Conservation (phyloP, 2,888 invertebrate species). For the Agrypnus murinus region DNA sequence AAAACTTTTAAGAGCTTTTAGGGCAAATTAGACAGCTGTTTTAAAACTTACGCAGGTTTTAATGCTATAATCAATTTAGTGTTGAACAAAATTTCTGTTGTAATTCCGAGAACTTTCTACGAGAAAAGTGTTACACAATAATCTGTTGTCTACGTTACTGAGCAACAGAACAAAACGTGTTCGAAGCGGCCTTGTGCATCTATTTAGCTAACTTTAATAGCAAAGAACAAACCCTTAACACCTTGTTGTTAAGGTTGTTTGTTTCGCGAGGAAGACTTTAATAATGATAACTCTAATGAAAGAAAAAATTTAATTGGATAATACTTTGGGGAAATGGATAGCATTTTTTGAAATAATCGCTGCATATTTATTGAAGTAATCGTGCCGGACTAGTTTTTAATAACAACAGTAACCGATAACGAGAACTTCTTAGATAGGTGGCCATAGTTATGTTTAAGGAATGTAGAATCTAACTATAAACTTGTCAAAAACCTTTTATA, state of each 20-base stretch:
- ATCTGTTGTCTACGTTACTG: conserved; percentile 32
- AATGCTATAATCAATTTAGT: conserved; percentile 42
- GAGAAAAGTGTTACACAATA: conserved; percentile 29
- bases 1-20: conserved; percentile 45
- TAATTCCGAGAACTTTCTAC: conserved; percentile 30
- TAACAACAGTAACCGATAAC: too few species aligned
- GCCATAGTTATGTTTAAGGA: too few species aligned
- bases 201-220: conserved; percentile 16
- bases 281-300: too few species aligned
- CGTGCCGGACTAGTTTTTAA: too few species aligned
- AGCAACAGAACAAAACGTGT: conserved; percentile 30
- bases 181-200: conserved; percentile 16
- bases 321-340: too few species aligned
- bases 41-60: conserved; percentile 34
- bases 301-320: too few species aligned
- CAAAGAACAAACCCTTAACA: conserved; percentile 19
- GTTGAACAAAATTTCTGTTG: conserved; percentile 30
- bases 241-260: conserved; percentile 27
- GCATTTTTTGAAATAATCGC: too few species aligned
- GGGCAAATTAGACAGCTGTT: conserved; percentile 25
- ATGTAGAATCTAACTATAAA: too few species aligned
- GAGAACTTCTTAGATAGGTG: too few species aligned
- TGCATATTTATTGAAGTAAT: too few species aligned
- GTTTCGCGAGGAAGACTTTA: too few species aligned
- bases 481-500: too few species aligned